Evolutionary conservation across 1,140 invertebrate species (phyloP).

Genomic region (Lepidostoma basale): DNA sequence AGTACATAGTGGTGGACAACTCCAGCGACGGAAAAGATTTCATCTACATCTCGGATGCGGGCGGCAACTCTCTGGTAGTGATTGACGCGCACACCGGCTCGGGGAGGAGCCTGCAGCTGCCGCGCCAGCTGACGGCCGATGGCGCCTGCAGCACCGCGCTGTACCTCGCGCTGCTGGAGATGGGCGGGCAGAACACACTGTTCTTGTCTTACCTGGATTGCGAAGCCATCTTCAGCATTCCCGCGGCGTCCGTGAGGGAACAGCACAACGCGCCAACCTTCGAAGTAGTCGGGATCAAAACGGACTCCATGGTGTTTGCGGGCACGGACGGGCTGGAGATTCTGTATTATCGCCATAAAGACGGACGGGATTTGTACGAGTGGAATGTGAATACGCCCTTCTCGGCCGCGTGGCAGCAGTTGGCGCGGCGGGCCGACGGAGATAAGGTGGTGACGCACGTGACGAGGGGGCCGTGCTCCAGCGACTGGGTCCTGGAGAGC

Average conservation of each 20-base stretch:
- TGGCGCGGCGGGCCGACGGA: neutral
- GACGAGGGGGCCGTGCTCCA: constrained; percentile 61
- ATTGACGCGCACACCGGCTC: neutral
- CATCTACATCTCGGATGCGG: constrained; percentile 35
- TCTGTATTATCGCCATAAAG: constrained; percentile 25
- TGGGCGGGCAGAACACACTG: constrained; percentile 17
- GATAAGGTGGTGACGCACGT: constrained; percentile 48
- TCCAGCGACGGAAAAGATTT: constrained; percentile 9
- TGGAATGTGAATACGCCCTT: constrained; percentile 35
- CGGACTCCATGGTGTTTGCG: constrained; percentile 18
- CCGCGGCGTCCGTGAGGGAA: neutral
- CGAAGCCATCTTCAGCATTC: neutral
- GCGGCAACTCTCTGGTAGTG: constrained; percentile 17
- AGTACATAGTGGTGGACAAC: constrained; percentile 40
- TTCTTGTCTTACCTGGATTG: constrained; percentile 36
- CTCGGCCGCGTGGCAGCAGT: neutral
- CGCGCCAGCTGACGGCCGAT: neutral
- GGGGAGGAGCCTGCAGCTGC: constrained; percentile 32
- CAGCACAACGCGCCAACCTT: neutral
- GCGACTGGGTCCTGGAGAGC: constrained; percentile 68
- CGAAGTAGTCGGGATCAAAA: constrained; percentile 9
- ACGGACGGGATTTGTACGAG: constrained; percentile 14
- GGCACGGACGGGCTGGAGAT: constrained; percentile 28
- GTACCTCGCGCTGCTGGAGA: constrained; percentile 24
- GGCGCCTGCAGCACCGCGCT: constrained; percentile 4